Conservation (phyloP, 2,797 vertebrate genomes). For the Lateolabrax maculatus region DNA sequence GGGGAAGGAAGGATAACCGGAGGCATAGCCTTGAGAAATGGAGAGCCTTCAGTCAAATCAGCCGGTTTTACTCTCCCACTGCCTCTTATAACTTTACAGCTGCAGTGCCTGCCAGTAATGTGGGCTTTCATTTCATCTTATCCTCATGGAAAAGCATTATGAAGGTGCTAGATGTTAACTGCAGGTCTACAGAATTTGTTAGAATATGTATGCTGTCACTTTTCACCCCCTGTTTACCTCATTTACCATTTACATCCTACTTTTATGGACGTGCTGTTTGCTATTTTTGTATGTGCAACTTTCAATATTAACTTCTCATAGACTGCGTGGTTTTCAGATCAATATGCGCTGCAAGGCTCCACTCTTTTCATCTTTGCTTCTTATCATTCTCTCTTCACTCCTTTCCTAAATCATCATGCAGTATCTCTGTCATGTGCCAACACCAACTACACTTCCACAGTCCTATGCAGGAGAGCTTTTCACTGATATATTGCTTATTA, state of each 20-base stretch:
- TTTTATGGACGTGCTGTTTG: constrained; percentile 17
- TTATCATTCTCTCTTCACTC: constrained; percentile 23
- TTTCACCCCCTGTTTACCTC: constrained; percentile 14
- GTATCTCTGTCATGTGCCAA: constrained; percentile 23
- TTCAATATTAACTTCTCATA: constrained; percentile 27
- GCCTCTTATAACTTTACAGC: constrained; percentile 40
- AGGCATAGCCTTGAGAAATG: constrained; percentile 77
- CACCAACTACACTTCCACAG: constrained; percentile 3
- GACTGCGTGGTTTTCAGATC: constrained; percentile 18
- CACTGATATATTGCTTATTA: not conserved
- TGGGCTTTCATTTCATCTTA: constrained; percentile 59
- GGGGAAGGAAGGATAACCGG: constrained; percentile 64
- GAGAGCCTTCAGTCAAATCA: constrained; percentile 74
- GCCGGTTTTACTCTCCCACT: constrained; percentile 50
- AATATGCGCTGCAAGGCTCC: constrained; percentile 18
- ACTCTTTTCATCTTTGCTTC: constrained; percentile 28
- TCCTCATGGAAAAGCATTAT: constrained; percentile 38
- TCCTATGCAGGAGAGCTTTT: not conserved
- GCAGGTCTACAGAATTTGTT: constrained; percentile 3
- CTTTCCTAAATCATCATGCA: constrained; percentile 22
- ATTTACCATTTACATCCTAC: constrained; percentile 12
- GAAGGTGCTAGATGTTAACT: constrained; percentile 34
- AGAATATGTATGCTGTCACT: not conserved
- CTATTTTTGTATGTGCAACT: constrained; percentile 17
- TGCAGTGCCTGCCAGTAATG: constrained; percentile 64